Evolutionary conservation across 2,113 vertebrate genomes (phyloP), one percentile per base, ranked within the genome.

Genomic region (Engraulis encrasicolus): DNA sequence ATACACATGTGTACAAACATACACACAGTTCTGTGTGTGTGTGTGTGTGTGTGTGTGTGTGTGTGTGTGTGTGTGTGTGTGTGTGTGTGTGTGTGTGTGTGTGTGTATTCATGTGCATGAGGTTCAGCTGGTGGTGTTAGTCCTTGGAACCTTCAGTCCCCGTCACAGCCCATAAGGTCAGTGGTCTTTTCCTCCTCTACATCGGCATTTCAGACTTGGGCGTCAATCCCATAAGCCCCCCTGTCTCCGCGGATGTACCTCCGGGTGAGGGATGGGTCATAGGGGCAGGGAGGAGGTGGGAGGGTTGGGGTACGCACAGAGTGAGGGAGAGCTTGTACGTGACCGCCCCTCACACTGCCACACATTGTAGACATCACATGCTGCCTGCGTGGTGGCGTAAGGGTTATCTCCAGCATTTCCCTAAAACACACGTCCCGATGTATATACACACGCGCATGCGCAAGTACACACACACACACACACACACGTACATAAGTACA

Each of bases 171-270:
- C 66, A 36, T 19, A 4, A 74, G 14, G 23, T 34, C 14, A 27
- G 66, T 14, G 34, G 66, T 74, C 66, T 12, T 74, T 27, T 74
- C 66, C 27, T 36, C 12, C 15, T 31, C 23, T 15, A 31, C 40
- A 31, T 14, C 18, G 66, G 27, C 31, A 23, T 74, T 2, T 34
- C 40, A 34, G 12, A 15, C 31, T 31, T 3, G 4, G 3, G 15
- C 31, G 66, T 74, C 66, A 74, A 74, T 74, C 66, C 66, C 66
- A 74, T 74, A 74, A 74, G 66, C 66, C 66, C 66, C 66, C 66
- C 66, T 74, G 66, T 14, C 27, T 74, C 66, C 27, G 66, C 12
- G 15, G 23, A 74, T 74, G 12, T 34, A 31, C 31, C 66, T 74
- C 23, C 11, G 66, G 1, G 27, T 74, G 66, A 74, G 27, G 31